phyloP scores from a whole-genome alignment of 2,113 vertebrate genomes.

The Syngnathus floridae region DNA sequence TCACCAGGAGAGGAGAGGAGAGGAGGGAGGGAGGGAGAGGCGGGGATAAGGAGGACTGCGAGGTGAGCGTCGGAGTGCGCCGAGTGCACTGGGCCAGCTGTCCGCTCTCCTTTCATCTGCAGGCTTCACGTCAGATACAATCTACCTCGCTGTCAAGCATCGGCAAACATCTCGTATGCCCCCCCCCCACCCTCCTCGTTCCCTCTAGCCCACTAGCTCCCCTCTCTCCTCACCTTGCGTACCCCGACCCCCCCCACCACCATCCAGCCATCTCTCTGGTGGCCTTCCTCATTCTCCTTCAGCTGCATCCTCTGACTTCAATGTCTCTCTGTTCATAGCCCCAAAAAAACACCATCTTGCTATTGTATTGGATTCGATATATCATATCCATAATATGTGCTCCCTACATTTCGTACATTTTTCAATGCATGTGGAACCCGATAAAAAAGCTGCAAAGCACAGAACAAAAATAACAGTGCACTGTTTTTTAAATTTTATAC shows the following conservation, averaged over 20 bases:
- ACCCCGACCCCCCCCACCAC: slow-evolving; percentile 4
- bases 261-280: slow-evolving; percentile 37
- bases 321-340: slow-evolving; percentile 23
- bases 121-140: slow-evolving; percentile 61
- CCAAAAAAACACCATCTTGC: slow-evolving; percentile 9
- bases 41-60: slow-evolving; percentile 16
- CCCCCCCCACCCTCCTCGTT: slow-evolving; percentile 11
- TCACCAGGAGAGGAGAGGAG: slow-evolving; percentile 12
- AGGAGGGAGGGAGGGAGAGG: neutral
- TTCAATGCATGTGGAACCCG: too few species aligned
- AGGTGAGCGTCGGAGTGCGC: slow-evolving; percentile 72
- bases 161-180: slow-evolving; percentile 46
- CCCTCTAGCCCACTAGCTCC: neutral
- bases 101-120: slow-evolving; percentile 71
- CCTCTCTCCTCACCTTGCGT: slow-evolving; percentile 5
- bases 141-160: slow-evolving; percentile 66
- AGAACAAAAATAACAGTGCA: too few species aligned
- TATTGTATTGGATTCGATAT: neutral
- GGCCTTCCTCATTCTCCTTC: slow-evolving; percentile 25
- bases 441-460: too few species aligned
- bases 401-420: too few species aligned
- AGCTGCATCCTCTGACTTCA: slow-evolving; percentile 22
- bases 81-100: slow-evolving; percentile 69
- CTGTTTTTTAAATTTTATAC: too few species aligned
- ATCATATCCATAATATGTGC: too few species aligned